Base-by-base conservation (phyloP, 1,140 invertebrate species). In the Philaenus spumarius region DNA sequence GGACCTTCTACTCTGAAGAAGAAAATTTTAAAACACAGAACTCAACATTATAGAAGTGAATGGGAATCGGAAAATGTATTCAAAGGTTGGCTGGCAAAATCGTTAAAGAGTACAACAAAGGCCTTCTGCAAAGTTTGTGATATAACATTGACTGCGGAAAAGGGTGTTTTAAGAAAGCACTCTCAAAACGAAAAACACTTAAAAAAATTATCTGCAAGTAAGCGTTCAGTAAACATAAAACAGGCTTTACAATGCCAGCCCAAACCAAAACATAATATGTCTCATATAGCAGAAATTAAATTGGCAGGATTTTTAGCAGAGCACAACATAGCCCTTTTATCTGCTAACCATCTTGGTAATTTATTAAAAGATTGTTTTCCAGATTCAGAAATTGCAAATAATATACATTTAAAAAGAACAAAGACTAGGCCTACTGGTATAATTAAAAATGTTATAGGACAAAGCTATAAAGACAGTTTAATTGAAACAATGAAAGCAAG, bases 401-500 rank as follows among this genome's bases (percentile, higher is more conserved):
- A 54, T 54, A 39, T 54, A 23, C 19, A 9, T 17, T 22, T 37
- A 20, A 54, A 54, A 39, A 23, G 40, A 7, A 64, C 60, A 1
- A 62, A 66, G 55, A 19, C n/a, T n/a, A n/a, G n/a, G n/a, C n/a
- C 19, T 15, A 60, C 55, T 2, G 56, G 52, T 0, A 52, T 67
- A 15, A 50, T 67, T 1, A 63, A 58, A 53, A 64, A 67, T 57
- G 64, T 66, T 3, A 50, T 68, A 51, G 66, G 63, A n/a, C 48
- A 51, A 17, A 24, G 47, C 6, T 20, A 63, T 45, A 63, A 66
- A 53, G 58, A 65, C 17, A 12, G 12, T 11, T 48, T 67, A 12
- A 17, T 15, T 17, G 34, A 11, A 23, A 62, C 61, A 43, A 51
- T 67, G n/a, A 64, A 67, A 53, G 23, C 19, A n/a, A 58, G 20